Conservation (phyloP, 2,797 vertebrate species). For the Spinibarbus caldwelli region DNA sequence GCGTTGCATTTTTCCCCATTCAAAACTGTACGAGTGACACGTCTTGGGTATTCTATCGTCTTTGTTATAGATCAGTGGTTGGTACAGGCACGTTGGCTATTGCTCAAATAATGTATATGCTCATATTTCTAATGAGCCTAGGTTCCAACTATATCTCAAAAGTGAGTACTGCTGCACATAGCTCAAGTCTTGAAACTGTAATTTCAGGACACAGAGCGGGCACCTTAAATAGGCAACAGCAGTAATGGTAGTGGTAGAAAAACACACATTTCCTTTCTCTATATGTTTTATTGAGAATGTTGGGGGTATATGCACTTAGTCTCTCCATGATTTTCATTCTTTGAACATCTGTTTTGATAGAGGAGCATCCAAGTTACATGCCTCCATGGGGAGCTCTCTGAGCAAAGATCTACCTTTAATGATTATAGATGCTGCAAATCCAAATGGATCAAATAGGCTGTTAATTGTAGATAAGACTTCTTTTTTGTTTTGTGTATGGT, state of each 20-base stretch:
- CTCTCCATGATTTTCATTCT: not conserved
- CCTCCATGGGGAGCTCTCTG: not conserved
- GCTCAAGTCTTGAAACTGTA: conserved; percentile 21
- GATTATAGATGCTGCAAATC: not conserved
- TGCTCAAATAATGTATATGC: too few species aligned
- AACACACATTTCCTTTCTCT: not conserved
- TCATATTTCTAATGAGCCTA: too few species aligned
- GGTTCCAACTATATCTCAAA: not conserved
- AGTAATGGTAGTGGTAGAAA: conserved; percentile 5
- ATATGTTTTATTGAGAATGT: not conserved
- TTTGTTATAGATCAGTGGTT: too few species aligned
- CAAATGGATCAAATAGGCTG: not conserved
- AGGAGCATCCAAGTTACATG: not conserved
- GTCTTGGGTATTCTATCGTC: too few species aligned
- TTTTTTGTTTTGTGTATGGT: not conserved
- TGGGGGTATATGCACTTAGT: conserved; percentile 4
- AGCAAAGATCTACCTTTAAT: not conserved
- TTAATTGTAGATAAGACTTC: not conserved
- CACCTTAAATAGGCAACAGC: conserved; percentile 1
- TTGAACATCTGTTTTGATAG: not conserved
- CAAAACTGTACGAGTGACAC: too few species aligned
- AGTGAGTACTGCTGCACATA: not conserved
- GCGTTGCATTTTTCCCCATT: too few species aligned
- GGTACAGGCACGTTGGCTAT: too few species aligned
- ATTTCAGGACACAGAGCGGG: not conserved